Percentiles rank a stretch among this genome's conserved stretches.
Conservation (phyloP, 1,140 invertebrate genomes). For the Drosophila serrata region DNA sequence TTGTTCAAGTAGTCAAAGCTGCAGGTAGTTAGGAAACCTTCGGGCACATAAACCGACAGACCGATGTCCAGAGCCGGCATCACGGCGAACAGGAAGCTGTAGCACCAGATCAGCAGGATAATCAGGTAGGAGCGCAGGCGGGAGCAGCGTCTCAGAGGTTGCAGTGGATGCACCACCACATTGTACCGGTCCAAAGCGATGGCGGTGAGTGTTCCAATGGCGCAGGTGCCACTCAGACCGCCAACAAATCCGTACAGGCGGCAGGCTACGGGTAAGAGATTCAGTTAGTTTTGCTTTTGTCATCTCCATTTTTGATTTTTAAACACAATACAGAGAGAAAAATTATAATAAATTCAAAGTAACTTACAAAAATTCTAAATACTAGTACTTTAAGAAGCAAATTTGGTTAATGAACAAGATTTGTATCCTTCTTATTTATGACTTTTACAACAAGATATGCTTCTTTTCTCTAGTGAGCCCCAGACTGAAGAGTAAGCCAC, state of each 20-base stretch:
- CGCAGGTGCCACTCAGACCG: conserved; percentile 90
- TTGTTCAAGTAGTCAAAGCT: conserved; percentile 92
- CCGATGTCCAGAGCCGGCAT: conserved; percentile 90
- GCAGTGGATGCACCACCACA: conserved; percentile 90
- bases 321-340: background rate
- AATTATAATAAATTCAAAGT: no score
- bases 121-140: conserved; percentile 88
- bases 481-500: background rate
- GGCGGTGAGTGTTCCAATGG: conserved; percentile 89
- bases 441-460: no score
- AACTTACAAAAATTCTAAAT: no score
- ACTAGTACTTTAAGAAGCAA: background rate
- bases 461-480: background rate
- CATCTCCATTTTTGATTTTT: background rate
- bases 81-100: conserved; percentile 88
- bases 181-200: conserved; percentile 90
- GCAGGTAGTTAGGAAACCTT: conserved; percentile 92
- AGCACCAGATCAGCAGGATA: conserved; percentile 90
- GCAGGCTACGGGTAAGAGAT: conserved; percentile 87
- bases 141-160: conserved; percentile 87
- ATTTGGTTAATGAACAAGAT: background rate
- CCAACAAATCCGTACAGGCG: conserved; percentile 90
- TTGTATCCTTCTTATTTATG: background rate
- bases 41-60: conserved; percentile 90
- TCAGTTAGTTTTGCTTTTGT: background rate